A percentile compares a stretch with the other conserved stretches of the same genome.
These are phyloP conservation scores for Caradrina kadenii DNA, from an alignment of 2,888 invertebrate species.

Conservation along the genomic window DNA sequence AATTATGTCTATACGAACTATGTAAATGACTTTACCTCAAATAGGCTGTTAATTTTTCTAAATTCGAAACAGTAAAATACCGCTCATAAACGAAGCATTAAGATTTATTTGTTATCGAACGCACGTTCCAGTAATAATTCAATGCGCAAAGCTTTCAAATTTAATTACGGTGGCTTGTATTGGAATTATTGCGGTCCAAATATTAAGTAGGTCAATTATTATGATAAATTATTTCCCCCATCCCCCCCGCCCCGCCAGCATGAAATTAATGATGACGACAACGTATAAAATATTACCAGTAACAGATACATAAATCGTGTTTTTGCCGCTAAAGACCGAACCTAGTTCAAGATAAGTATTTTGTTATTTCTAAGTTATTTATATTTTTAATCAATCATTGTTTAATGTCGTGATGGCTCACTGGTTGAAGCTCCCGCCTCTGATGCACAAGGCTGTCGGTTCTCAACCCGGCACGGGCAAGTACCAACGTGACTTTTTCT, in stretches of 20 bases:
- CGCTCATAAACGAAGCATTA: background rate
- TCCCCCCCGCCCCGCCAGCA: constrained; percentile 4
- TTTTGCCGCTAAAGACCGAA: background rate
- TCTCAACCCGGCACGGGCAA: no score
- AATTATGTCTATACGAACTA: background rate
- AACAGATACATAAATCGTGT: constrained; percentile 4
- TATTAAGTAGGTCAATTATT: constrained; percentile 56
- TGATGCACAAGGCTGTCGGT: no score
- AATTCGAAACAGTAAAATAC: background rate
- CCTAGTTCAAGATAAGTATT: background rate
- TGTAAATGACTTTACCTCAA: background rate
- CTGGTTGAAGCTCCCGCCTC: no score
- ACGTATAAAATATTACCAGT: constrained; percentile 5
- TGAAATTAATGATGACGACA: constrained; percentile 33
- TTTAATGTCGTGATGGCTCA: no score
- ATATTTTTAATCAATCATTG: background rate
- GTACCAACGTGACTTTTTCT: no score
- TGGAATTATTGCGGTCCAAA: constrained; percentile 49
- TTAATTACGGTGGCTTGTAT: constrained; percentile 46
- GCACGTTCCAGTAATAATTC: constrained; percentile 34
- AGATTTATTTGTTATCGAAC: constrained; percentile 25
- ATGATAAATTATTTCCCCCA: constrained; percentile 45
- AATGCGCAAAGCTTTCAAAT: constrained; percentile 48
- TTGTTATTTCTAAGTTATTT: background rate
- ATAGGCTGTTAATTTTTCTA: background rate